Evolutionary conservation across 35 echinoderm and acorn worm genomes (phyloP).

Genomic region (Anneissia japonica): DNA sequence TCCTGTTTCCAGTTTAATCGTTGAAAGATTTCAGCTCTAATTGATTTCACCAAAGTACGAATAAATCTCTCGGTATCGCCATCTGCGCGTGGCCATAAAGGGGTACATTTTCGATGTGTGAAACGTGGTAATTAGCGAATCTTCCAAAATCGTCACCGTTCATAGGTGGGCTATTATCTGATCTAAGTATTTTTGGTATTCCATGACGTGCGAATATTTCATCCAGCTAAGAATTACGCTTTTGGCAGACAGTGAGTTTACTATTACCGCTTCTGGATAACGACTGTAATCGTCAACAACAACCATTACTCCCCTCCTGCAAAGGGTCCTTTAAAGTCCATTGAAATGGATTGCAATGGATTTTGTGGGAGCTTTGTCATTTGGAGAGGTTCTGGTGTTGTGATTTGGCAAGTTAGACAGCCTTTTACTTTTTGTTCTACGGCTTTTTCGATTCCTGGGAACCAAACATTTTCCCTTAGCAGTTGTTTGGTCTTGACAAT

Average conservation of each 20-base stretch:
- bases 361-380: slow-evolving; percentile 27
- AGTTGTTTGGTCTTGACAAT: neutral
- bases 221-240: neutral
- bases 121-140: slow-evolving; percentile 32
- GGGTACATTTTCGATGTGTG: slow-evolving; percentile 60
- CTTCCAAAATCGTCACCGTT: slow-evolving; percentile 25
- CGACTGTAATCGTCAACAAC: neutral
- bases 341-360: slow-evolving; percentile 20
- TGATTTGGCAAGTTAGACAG: slow-evolving; percentile 36
- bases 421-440: slow-evolving; percentile 15
- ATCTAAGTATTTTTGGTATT: neutral
- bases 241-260: neutral
- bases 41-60: slow-evolving; percentile 39
- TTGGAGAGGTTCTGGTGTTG: slow-evolving; percentile 2
- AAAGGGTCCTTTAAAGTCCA: slow-evolving; percentile 43
- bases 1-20: slow-evolving; percentile 53
- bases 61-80: slow-evolving; percentile 71
- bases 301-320: slow-evolving; percentile 7
- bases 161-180: neutral
- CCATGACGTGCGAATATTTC: neutral
- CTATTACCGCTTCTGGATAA: neutral
- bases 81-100: slow-evolving; percentile 71
- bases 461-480: neutral
- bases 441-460: slow-evolving; percentile 7
- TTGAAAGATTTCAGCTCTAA: neutral